A percentile compares a stretch with the other conserved stretches of the same genome.
phyloP scores from a whole-genome alignment of 2,888 invertebrate genomes.

The Platycnemis pennipes region DNA sequence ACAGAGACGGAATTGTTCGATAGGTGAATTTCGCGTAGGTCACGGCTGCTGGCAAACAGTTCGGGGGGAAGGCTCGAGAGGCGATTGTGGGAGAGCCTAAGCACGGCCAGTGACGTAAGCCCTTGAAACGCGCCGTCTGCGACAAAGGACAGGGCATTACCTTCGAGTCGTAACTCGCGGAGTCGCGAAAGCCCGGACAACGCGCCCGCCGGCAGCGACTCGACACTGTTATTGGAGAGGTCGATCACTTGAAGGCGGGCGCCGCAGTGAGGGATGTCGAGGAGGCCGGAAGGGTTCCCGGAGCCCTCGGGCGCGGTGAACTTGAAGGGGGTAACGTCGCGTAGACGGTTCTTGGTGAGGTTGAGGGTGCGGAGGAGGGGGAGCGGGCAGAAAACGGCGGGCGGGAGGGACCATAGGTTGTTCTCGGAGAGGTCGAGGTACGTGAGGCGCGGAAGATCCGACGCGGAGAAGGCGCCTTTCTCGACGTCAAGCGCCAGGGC shows the following conservation, averaged over 20 bases:
- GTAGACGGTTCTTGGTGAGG: constrained; percentile 89
- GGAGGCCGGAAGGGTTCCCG: constrained; percentile 80
- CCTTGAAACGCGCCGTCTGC: constrained; percentile 90
- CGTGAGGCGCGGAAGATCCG: constrained; percentile 87
- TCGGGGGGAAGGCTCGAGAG: constrained; percentile 90
- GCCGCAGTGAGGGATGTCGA: constrained; percentile 81
- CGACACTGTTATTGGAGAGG: constrained; percentile 89
- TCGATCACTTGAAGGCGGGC: constrained; percentile 86
- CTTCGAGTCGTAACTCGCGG: constrained; percentile 87
- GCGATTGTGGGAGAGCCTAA: constrained; percentile 90
- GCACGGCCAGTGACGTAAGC: constrained; percentile 85
- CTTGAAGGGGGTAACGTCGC: constrained; percentile 87
- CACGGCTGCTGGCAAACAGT: constrained; percentile 88
- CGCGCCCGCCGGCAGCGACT: constrained; percentile 86
- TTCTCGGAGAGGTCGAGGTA: constrained; percentile 89
- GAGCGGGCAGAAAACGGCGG: constrained; percentile 88
- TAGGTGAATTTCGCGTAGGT: constrained; percentile 89
- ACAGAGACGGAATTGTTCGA: constrained; percentile 92
- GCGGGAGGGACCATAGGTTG: constrained; percentile 90
- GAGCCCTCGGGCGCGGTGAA: constrained; percentile 81
- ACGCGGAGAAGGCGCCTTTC: constrained; percentile 85
- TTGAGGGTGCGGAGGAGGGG: constrained; percentile 88
- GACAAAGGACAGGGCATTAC: constrained; percentile 88
- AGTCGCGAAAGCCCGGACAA: constrained; percentile 87
- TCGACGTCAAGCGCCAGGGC: constrained; percentile 90